Base-by-base conservation (phyloP, 2,888 invertebrate genomes). In the Eugnorisma glareosa region DNA sequence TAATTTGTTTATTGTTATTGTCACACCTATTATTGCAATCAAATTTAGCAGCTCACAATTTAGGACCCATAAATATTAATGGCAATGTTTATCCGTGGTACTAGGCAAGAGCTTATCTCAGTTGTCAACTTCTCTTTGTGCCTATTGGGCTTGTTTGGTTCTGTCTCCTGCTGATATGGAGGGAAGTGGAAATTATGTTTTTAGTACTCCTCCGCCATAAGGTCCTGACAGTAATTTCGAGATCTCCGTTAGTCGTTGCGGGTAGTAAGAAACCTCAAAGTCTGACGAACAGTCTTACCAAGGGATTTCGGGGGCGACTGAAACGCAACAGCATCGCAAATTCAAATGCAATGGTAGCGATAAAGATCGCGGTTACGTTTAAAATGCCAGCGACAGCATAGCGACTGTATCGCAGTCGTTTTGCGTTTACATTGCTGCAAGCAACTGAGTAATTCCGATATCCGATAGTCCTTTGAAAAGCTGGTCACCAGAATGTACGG, bases 401-500 rank as follows among this genome's bases (percentile, higher is more conserved):
- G 37, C 37, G 37, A 37, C 43, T 35, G 35, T 35, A 35, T 35
- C 35, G 35, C 35, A 43, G 43, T 5, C 43, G 43, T 43, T 43
- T 43, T 13, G 1, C 43, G 15, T 43, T 43, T 43, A 5, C 15
- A 43, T 43, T 7, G 48, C 48, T 48, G 21, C 48, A 21, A 21
- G 6, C 18, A 43, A 73, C 37, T 51, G 15, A 48, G 15, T 24
- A 37, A 24, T 24, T 4, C 24, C 15, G 37, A n/a, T 69, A 45
- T 78, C 84, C 72, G 24, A 37, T 13, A 28, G 1, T 57, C 11
- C 6, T 13, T 59, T 48, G 15, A 63, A 57, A 35, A 15, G 6
- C 37, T 82, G 84, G 80, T 28, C 67, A 81, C 68, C 54, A 18
- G 64, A 54, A 18, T 48, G 11, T 45, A 28, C 10, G 24, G 70